phyloP scores from a whole-genome alignment of 2,797 vertebrate species.

The Zonotrichia albicollis region DNA sequence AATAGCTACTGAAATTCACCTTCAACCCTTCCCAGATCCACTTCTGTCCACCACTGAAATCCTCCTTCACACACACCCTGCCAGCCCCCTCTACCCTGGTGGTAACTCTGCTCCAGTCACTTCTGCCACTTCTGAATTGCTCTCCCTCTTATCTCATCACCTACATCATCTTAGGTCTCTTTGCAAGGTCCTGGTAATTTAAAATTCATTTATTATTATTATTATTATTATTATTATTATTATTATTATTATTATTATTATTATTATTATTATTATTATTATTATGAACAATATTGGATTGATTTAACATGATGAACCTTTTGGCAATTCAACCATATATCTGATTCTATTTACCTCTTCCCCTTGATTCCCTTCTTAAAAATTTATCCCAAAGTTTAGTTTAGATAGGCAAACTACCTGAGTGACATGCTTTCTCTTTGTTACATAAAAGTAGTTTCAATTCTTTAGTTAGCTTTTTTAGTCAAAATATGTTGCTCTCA shows the following conservation, averaged over 20 bases:
- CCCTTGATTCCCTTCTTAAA: neutral
- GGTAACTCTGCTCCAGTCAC: neutral
- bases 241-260: too few species aligned
- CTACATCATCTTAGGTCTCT: neutral
- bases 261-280: too few species aligned
- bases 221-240: too few species aligned
- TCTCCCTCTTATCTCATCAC: neutral
- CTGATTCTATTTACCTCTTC: neutral
- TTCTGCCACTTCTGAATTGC: rapidly evolving
- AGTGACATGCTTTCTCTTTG: neutral
- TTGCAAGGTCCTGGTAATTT: neutral
- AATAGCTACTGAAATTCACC: neutral
- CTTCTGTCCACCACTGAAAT: neutral
- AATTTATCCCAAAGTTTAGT: neutral
- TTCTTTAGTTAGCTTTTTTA: neutral
- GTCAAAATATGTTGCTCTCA: neutral
- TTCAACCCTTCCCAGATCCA: neutral
- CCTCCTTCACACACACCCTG: neutral
- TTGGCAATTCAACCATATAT: neutral
- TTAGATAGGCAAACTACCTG: neutral
- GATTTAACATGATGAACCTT: neutral
- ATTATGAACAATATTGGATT: neutral
- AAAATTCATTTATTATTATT: neutral
- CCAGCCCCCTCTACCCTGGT: neutral
- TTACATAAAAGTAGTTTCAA: neutral